Evolutionary conservation across 2,888 invertebrate genomes (phyloP), one percentile per base, ranked within the genome.

Genomic region (Carcina quercana): DNA sequence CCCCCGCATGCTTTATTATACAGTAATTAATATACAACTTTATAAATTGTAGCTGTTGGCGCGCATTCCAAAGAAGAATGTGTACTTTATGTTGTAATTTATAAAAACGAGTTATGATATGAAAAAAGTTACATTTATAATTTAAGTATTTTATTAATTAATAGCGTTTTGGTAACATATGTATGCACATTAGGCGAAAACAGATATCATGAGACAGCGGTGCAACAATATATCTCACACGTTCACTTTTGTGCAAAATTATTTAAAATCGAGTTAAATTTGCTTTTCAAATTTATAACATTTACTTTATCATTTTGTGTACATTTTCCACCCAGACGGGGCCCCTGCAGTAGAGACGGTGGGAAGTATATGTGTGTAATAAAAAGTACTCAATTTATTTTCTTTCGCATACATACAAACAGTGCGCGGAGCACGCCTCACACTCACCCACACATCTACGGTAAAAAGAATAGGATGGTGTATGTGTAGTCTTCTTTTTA

Each of bases 1-100:
- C 79, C 82, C 82, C 82, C 82, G 80, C 82, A 79, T 82, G 74
- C 80, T 83, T 78, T 83, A 82, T 78, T 82, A 83, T 75, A 82
- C 82, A 72, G 80, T 83, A 83, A 82, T 83, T 82, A 82, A 76
- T 82, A 82, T 73, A 82, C 80, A 79, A 82, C 78, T 80, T 74
- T 79, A 79, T 71, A 73, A 68, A 73, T 70, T 73, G 72, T 76
- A 66, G 55, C 54, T 60, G 68, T 65, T 61, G 53, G 61, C 64
- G 63, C 61, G 66, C 66, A 66, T 67, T 65, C 61, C 52, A 47
- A 43, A 45, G 42, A 43, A 35, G 45, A 50, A 45, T 48, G 45
- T 45, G 36, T 28, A 34, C 25, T n/a, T 24, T 24, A 6, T 24
- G 11, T 24, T 11, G 8, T 19, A 19, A 11, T 7, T 20, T 15